Evolutionary conservation across 1,140 invertebrate genomes (phyloP), one percentile per base, ranked within the genome.

Genomic region (Musca vetustissima): DNA sequence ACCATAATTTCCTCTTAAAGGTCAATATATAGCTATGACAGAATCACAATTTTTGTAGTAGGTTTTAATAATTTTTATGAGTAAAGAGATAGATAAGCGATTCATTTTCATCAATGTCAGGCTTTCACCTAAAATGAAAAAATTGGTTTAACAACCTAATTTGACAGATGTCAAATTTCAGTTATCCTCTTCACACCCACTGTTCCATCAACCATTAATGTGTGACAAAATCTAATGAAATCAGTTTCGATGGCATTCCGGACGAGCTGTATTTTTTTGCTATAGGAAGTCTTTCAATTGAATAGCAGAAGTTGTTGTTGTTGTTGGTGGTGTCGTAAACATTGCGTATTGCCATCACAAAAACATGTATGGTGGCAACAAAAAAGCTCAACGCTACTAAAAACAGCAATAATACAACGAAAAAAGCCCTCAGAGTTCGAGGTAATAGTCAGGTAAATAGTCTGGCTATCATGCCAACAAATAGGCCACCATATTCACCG

Each of bases 171-270:
- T n/a, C n/a, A 28, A 28, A 4, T 28, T 8, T 8, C 28, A 28
- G 8, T 28, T 28, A 28, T 8, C 28, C 8, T 28, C 3, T 28
- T 28, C 8, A 3, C 3, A 28, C 28, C 8, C 25, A 52, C 49
- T 66, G 64, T 66, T 25, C 47, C 24, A 11, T 36, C 25, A 36
- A 43, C 57, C n/a, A 61, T 61, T 61, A 36, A 61, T 17, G 52
- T 66, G 17, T 50, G 22, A 28, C 64, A 17, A 17, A 50, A 50
- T 49, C 22, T 66, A 50, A 50, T 66, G 64, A 50, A 25, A 52
- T 66, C 24, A 66, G 57, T 28, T 17, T 13, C 13, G 77, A 79
- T 79, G 74, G 77, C 79, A 77, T 79, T 77, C 75, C 74, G 77
- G n/a, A n/a, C 77, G 75, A 77, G 77, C 75, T 77, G 75, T 69